Percentiles rank a stretch among this genome's conserved stretches.
These are phyloP conservation scores for Parelbella ahira DNA, from an alignment of 2,888 invertebrate species.

Conservation along the genomic window DNA sequence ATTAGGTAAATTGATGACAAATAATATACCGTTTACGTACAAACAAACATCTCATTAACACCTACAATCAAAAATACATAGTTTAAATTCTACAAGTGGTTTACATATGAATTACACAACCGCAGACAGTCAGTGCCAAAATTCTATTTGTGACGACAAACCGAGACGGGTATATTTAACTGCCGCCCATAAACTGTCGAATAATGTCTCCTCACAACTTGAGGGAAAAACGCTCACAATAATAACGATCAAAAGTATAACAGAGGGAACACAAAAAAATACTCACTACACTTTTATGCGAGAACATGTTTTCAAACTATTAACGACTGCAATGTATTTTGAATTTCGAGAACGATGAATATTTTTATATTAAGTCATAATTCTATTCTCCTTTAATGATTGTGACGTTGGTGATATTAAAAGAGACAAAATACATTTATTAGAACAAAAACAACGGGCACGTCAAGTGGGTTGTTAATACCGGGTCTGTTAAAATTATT, in stretches of 20 bases:
- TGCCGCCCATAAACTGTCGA: slow-evolving; percentile 77
- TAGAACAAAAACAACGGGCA: too few relatives aligned
- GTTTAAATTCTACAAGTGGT: slow-evolving; percentile 68
- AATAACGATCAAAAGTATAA: slow-evolving; percentile 25
- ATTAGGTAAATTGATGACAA: too few relatives aligned
- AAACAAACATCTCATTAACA: slow-evolving; percentile 6
- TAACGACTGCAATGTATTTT: too few relatives aligned
- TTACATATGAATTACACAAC: slow-evolving; percentile 78
- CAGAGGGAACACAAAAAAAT: slow-evolving; percentile 4
- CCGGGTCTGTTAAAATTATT: too few relatives aligned
- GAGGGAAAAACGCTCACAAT: slow-evolving; percentile 22
- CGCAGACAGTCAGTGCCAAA: slow-evolving; percentile 77
- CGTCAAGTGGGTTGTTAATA: too few relatives aligned
- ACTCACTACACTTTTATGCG: slow-evolving; percentile 14
- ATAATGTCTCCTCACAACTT: slow-evolving; percentile 58
- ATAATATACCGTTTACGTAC: slow-evolving; percentile 7
- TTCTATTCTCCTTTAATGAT: too few relatives aligned
- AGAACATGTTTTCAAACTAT: slow-evolving; percentile 11
- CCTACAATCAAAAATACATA: slow-evolving; percentile 44
- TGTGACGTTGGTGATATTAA: too few relatives aligned
- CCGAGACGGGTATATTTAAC: slow-evolving; percentile 79
- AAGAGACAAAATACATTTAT: too few relatives aligned
- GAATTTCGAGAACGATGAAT: too few relatives aligned
- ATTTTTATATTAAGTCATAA: too few relatives aligned
- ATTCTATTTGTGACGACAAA: slow-evolving; percentile 79